Evolutionary conservation across 2,113 vertebrate genomes (phyloP).

Genomic region (Delphinus delphis): DNA sequence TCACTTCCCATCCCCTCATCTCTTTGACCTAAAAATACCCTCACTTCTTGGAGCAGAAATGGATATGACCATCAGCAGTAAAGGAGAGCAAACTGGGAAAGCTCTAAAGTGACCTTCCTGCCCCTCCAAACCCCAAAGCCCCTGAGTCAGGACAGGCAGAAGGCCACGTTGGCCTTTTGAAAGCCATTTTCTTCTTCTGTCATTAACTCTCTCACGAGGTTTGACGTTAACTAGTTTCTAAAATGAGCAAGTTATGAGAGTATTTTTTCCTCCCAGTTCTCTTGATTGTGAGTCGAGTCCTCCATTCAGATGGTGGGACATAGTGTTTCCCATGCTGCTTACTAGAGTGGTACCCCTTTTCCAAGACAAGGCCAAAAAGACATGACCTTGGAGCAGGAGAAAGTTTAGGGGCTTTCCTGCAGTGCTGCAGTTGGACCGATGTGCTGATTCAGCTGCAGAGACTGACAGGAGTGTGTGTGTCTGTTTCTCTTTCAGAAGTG

Average conservation of each 20-base stretch:
- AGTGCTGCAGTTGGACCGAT: neutral
- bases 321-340: neutral
- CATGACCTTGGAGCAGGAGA: neutral
- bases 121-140: neutral
- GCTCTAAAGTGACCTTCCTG: neutral
- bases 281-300: neutral
- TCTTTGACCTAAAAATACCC: constrained; percentile 86
- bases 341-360: neutral
- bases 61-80: constrained; percentile 37
- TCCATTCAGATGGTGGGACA: neutral
- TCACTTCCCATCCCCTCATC: constrained; percentile 87
- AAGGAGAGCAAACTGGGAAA: constrained; percentile 62
- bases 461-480: fast-evolving
- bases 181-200: neutral
- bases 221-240: neutral
- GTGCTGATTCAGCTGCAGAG: neutral
- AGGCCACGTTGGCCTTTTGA: neutral
- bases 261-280: neutral
- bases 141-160: neutral
- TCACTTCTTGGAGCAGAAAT: constrained; percentile 48
- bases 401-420: neutral
- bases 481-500: constrained; percentile 91
- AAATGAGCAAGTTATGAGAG: neutral
- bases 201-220: neutral
- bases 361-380: neutral